Percentiles rank a stretch among this genome's conserved stretches.
These are phyloP conservation scores for Meles meles DNA, from an alignment of 2,113 vertebrate species.

Conservation along the genomic window DNA sequence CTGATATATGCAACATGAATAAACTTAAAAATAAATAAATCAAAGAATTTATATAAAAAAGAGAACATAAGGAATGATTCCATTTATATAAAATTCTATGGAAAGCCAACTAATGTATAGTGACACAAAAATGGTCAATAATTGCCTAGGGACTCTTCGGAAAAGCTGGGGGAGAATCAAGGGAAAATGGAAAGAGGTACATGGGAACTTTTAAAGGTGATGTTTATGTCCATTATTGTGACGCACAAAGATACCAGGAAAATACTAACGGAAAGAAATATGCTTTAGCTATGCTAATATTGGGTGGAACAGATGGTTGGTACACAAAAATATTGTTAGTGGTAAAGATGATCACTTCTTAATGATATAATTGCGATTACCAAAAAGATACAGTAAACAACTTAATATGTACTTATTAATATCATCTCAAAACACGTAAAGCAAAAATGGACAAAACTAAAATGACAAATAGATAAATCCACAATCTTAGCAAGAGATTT, in stretches of 20 bases:
- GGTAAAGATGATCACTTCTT: not conserved
- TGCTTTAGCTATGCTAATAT: not conserved
- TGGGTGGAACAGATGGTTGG: not conserved
- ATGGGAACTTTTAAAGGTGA: not conserved
- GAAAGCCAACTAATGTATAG: not conserved
- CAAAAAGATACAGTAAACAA: not conserved
- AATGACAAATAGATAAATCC: not conserved
- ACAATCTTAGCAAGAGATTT: not conserved
- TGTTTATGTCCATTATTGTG: not conserved
- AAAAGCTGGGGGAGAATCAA: not conserved
- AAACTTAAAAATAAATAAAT: not conserved
- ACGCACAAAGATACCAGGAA: not conserved
- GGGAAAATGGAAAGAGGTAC: not conserved
- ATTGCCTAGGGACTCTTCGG: not conserved
- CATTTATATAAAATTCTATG: not conserved
- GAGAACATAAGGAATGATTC: not conserved
- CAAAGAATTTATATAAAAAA: not conserved
- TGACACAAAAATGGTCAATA: not conserved
- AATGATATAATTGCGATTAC: not conserved
- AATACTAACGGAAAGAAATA: not conserved
- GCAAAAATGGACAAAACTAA: not conserved
- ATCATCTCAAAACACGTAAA: not conserved
- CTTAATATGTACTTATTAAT: not conserved
- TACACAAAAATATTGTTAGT: not conserved
- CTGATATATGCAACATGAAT: not conserved